Conservation (phyloP, 2,888 invertebrate genomes). For the Oeneis ivallda region DNA sequence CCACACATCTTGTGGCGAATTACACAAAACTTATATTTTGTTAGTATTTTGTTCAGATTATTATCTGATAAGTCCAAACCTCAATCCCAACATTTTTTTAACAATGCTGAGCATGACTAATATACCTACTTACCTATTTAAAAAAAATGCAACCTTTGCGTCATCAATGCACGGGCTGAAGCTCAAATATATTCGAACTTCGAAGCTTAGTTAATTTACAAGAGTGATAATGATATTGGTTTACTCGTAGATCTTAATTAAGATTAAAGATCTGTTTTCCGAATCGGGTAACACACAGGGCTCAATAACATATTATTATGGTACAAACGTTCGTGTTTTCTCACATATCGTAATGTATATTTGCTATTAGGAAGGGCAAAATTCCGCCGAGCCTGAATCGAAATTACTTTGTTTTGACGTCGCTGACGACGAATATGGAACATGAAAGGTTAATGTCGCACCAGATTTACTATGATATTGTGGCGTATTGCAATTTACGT, state of each 20-base stretch:
- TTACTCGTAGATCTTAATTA: background rate
- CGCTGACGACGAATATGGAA: constrained; percentile 43
- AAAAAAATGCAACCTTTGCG: too few species aligned
- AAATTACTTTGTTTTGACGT: constrained; percentile 71
- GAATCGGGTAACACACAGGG: constrained; percentile 45
- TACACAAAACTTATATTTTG: too few species aligned
- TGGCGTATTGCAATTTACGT: constrained; percentile 26
- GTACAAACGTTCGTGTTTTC: constrained; percentile 63
- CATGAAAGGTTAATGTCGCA: constrained; percentile 44
- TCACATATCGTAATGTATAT: constrained; percentile 70
- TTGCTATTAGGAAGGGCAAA: constrained; percentile 48
- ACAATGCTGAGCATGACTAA: too few species aligned
- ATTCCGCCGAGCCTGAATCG: constrained; percentile 57
- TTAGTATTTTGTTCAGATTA: too few species aligned
- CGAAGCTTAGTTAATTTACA: too few species aligned
- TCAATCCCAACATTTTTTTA: too few species aligned
- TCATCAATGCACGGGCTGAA: too few species aligned
- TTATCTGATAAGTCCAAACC: too few species aligned
- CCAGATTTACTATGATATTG: constrained; percentile 36
- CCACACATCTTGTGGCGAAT: too few species aligned
- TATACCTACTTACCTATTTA: too few species aligned
- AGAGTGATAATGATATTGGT: background rate
- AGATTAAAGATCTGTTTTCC: background rate
- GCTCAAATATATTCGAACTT: too few species aligned
- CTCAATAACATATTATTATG: constrained; percentile 57